phyloP scores from a whole-genome alignment of 2,888 invertebrate species.

The Epistrophella euchroma region DNA sequence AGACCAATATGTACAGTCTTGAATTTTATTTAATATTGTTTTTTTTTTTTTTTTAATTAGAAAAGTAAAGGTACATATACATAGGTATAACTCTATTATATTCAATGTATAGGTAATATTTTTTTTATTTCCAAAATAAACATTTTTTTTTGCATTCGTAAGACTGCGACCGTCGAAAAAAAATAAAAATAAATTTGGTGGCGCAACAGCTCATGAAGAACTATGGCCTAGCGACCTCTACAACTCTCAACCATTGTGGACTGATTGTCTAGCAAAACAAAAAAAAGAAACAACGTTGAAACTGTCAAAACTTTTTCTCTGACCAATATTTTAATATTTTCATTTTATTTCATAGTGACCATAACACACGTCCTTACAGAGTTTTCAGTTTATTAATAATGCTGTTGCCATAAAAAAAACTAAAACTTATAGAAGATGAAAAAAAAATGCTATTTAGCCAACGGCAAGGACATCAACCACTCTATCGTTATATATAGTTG shows the following conservation, averaged over 20 bases:
- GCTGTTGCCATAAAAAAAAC: constrained; percentile 4
- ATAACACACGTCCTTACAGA: background rate
- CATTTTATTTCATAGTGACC: background rate
- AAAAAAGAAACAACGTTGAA: background rate
- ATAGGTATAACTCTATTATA: too few relatives aligned
- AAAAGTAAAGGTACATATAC: too few relatives aligned
- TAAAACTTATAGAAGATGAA: constrained; percentile 14
- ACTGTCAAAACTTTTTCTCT: background rate
- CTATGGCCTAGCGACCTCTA: too few relatives aligned
- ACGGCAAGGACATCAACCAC: constrained; percentile 21
- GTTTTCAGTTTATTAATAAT: constrained; percentile 24
- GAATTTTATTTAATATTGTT: too few relatives aligned
- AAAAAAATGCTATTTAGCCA: constrained; percentile 10
- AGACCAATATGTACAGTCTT: too few relatives aligned
- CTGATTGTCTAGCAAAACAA: background rate
- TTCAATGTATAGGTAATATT: too few relatives aligned
- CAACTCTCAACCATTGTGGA: background rate
- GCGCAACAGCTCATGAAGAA: too few relatives aligned
- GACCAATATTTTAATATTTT: background rate
- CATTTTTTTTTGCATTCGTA: too few relatives aligned
- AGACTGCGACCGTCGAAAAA: too few relatives aligned
- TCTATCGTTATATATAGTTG: background rate
- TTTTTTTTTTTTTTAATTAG: too few relatives aligned
- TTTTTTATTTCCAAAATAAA: too few relatives aligned
- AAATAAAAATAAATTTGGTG: too few relatives aligned